Conservation (phyloP, 2,888 invertebrate species). For the Linnaemya tessellans region DNA sequence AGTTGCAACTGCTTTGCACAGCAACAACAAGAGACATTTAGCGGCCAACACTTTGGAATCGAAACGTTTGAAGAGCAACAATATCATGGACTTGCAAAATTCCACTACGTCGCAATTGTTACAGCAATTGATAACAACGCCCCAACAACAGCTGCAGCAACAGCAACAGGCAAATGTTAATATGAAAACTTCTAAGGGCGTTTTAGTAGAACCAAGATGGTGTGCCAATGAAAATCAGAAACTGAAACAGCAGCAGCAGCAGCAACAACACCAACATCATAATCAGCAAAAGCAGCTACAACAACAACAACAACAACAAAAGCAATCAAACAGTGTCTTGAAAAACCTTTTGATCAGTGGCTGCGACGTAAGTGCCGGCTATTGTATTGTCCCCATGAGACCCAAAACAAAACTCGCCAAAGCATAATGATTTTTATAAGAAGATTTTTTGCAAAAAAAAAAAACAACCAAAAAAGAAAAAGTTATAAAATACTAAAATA, state of each 20-base stretch:
- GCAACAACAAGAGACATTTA: constrained; percentile 79
- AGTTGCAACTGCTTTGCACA: constrained; percentile 40
- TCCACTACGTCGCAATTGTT: constrained; percentile 84
- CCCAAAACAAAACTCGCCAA: constrained; percentile 84
- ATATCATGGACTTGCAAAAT: constrained; percentile 59
- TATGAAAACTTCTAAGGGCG: constrained; percentile 44
- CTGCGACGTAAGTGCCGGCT: constrained; percentile 96
- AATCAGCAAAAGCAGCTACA: constrained; percentile 56
- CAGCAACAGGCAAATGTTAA: constrained; percentile 67
- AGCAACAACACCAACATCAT: constrained; percentile 79
- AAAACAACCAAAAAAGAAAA: constrained; percentile 15
- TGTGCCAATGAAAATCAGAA: constrained; percentile 52
- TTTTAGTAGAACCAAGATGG: constrained; percentile 38
- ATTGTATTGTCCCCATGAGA: constrained; percentile 91
- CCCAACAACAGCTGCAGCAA: constrained; percentile 76
- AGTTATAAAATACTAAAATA: constrained; percentile 10
- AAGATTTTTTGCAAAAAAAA: constrained; percentile 26
- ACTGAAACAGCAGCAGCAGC: constrained; percentile 79
- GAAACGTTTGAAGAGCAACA: constrained; percentile 78
- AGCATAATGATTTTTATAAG: constrained; percentile 77
- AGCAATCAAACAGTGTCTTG: constrained; percentile 86
- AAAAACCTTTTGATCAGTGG: constrained; percentile 98
- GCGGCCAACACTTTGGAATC: constrained; percentile 76
- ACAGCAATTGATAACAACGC: constrained; percentile 86
- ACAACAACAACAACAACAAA: constrained; percentile 80